Base-by-base conservation (phyloP, 2,888 invertebrate genomes). In the Pollenia griseotomentosa region DNA sequence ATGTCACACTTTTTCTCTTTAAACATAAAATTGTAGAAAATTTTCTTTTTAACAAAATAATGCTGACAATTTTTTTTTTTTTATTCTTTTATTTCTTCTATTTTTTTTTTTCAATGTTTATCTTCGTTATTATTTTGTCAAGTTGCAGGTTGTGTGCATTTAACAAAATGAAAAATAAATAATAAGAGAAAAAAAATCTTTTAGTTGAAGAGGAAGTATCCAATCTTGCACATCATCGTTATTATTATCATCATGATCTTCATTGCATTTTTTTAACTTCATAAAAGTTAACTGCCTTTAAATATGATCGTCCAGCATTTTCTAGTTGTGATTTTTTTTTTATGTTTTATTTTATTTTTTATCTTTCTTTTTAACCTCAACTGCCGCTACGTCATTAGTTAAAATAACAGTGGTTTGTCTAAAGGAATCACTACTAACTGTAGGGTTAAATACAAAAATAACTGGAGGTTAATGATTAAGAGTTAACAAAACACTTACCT, bases 141-240 rank as follows among this genome's bases (percentile, higher is more conserved):
- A 68, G 73, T 66, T 73, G 42, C 75, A 77, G 68, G 80, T 81
- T 77, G 78, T 53, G 7, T 48, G 16, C 14, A 57, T 12, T 51
- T 11, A 16, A 65, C 23, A 19, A 40, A 48, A 51, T 48, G 19
- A 68, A 66, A 40, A 16, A 66, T 16, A 59, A 40, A 73, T 42
- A 19, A 40, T 33, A 6, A 65, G 23, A 11, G 23, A 9, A 65
- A 40, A 40, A 53, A 33, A 57, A 61, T 51, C 10, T 51, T 40
- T 57, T n/a, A 10, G 9, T 42, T 16, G 14, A 55, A 84, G 86
- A 88, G 77, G 84, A 88, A 84, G 73, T 80, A 57, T 79, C 66
- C 86, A 86, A 88, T 85, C 85, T 88, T 73, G 85, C 84, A 79
- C 85, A 78, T 82, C 86, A 85, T 88, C 71, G 73, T 61, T 84